Evolutionary conservation across 1,140 invertebrate genomes (phyloP).

Genomic region (Chymomyza costata): DNA sequence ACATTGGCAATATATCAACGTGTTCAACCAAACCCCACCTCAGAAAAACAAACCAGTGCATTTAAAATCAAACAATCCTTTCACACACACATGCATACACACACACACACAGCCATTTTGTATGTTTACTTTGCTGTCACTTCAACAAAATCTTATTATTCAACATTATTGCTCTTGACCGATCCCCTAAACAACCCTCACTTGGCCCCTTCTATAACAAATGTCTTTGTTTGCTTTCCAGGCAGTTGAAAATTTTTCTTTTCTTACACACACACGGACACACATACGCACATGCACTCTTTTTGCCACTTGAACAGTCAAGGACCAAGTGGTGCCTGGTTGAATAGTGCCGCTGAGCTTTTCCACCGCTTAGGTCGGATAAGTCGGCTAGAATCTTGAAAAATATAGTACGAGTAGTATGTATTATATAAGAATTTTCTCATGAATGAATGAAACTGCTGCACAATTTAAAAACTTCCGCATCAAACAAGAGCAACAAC

Average conservation of each 20-base stretch:
- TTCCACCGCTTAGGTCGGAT: conserved; percentile 13
- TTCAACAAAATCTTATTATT: conserved; percentile 40
- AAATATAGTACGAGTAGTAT: too few species aligned
- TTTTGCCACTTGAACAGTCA: conserved; percentile 52
- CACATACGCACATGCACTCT: conserved; percentile 1
- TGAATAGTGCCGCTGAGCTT: conserved; percentile 12
- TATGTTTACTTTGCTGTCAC: conserved; percentile 12
- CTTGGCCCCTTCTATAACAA: conserved; percentile 34
- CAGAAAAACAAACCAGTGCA: too few species aligned
- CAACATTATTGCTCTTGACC: conserved; percentile 53
- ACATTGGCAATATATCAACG: too few species aligned
- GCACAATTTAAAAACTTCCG: conserved; percentile 66
- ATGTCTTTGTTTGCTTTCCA: conserved; percentile 53
- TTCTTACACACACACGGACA: too few species aligned
- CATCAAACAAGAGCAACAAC: conserved; percentile 37
- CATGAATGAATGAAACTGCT: conserved; percentile 54
- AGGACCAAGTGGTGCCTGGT: conserved; percentile 39
- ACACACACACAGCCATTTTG: not conserved
- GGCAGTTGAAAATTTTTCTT: not conserved
- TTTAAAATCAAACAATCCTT: too few species aligned
- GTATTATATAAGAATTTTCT: conserved; percentile 28
- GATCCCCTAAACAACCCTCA: not conserved
- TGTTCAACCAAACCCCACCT: too few species aligned
- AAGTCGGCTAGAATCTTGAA: conserved; percentile 13
- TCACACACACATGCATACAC: conserved; percentile 14